A percentile compares a stretch with the other conserved stretches of the same genome.
These are phyloP conservation scores for Megalonaias nervosa DNA, from an alignment of 1,140 invertebrate species.

Conservation along the genomic window DNA sequence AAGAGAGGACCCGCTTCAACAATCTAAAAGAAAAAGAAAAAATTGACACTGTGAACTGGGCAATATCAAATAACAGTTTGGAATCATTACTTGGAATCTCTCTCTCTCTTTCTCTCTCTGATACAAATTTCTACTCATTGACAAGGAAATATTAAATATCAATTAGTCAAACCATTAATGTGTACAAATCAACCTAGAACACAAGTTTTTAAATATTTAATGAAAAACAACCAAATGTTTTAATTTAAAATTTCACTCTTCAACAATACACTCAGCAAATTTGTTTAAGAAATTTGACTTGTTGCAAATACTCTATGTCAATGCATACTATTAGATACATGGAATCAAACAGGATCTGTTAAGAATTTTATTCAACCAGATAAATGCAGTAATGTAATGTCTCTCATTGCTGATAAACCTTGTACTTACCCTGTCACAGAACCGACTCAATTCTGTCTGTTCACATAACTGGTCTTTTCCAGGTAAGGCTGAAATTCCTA, in stretches of 20 bases:
- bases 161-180: not conserved
- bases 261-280: too few species aligned
- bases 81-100: not conserved
- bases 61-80: not conserved
- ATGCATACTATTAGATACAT: too few species aligned
- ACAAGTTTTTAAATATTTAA: too few species aligned
- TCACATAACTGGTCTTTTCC: conserved; percentile 58
- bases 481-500: conserved; percentile 31
- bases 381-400: not conserved
- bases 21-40: conserved; percentile 47
- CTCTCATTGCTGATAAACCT: not conserved
- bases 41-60: not conserved
- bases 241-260: too few species aligned
- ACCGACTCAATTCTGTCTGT: conserved; percentile 47
- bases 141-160: not conserved
- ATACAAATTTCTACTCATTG: not conserved
- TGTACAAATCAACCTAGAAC: not conserved
- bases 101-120: not conserved
- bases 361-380: not conserved
- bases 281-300: too few species aligned
- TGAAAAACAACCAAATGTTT: too few species aligned
- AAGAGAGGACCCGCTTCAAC: conserved; percentile 64
- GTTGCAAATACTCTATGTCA: too few species aligned
- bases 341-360: not conserved
- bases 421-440: conserved; percentile 61